Base-by-base conservation (phyloP, 2,888 invertebrate species). In the Artemia sinica region DNA sequence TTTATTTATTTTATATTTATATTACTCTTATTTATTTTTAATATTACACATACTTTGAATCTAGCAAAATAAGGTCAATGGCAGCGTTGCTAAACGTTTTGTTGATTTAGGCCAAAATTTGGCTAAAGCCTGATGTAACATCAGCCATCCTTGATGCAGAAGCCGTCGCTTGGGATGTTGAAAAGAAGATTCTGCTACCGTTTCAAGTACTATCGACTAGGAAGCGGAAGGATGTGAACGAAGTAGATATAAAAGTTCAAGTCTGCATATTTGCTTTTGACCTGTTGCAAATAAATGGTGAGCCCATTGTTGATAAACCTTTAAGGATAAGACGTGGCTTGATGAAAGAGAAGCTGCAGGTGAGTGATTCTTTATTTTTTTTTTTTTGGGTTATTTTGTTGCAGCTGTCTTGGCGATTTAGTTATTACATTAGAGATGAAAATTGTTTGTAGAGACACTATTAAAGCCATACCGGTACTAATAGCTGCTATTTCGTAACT, bases 191-290 rank as follows among this genome's bases (percentile, higher is more conserved):
- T 76, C 97, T 98, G 74, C 81, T 95, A 72, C 97, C 98, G 2
- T 98, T 98, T 81, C 98, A 98, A 77, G 83, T 95, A 11, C 81
- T 98, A 13, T 91, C 91, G 72, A 97, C 96, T 0, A 83, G 97
- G 70, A 98, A 97, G 78, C 84, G 94, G 75, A 97, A 97, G 86
- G 88, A 88, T 79, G 89, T 86, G 0, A 83, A 81, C 73, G 86
- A 85, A 74, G 78, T 82, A 0, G 86, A 88, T 67, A 89, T 89
- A 71, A 88, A 87, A 77, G 88, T 90, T 0, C 88, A 89, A 77
- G 94, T 98, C 71, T 95, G 95, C 77, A 87, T 98, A 50, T 97
- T 91, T 79, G 89, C 94, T 79, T 98, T 98, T 79, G 98, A 98
- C 82, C 80, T 98, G 73, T 81, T 98, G 28, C 95, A 87, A 77